Percentiles rank a stretch among this genome's conserved stretches.
Evolutionary conservation across 2,888 invertebrate species (phyloP).

Genomic region (Andrena dorsata): DNA sequence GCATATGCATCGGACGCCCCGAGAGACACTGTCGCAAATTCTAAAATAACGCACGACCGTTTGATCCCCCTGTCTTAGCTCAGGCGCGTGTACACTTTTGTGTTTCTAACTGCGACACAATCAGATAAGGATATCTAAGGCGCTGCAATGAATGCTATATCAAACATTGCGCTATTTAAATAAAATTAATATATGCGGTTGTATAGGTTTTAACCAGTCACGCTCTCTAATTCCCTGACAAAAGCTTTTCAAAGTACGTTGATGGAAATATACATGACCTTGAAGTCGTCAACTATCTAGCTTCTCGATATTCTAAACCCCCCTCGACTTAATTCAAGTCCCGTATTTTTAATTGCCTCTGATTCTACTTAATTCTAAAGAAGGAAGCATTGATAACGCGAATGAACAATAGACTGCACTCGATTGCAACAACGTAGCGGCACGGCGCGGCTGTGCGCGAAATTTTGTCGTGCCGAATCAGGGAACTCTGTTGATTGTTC

Average conservation of each 20-base stretch:
- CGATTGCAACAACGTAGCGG: neutral
- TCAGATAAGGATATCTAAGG: neutral
- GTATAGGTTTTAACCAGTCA: too few species aligned
- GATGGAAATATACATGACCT: too few species aligned
- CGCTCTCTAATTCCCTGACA: too few species aligned
- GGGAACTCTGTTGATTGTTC: conserved; percentile 19
- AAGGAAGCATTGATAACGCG: neutral
- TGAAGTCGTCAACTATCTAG: too few species aligned
- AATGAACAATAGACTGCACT: neutral
- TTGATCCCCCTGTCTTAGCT: conserved; percentile 29
- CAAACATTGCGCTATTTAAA: too few species aligned
- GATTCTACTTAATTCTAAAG: neutral
- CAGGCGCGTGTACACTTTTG: neutral
- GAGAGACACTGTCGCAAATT: conserved; percentile 52
- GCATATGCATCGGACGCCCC: conserved; percentile 66
- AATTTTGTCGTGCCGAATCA: conserved; percentile 4
- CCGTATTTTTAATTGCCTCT: neutral
- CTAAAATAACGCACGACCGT: conserved; percentile 42
- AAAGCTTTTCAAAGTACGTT: too few species aligned
- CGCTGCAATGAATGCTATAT: neutral
- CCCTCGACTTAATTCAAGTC: too few species aligned
- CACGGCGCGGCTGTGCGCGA: neutral
- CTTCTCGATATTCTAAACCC: too few species aligned
- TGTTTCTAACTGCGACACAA: conserved; percentile 9
- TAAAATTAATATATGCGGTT: too few species aligned